A percentile compares a stretch with the other conserved stretches of the same genome.
These are phyloP conservation scores for Sesia bembeciformis DNA, from an alignment of 2,888 invertebrate genomes.

Conservation along the genomic window DNA sequence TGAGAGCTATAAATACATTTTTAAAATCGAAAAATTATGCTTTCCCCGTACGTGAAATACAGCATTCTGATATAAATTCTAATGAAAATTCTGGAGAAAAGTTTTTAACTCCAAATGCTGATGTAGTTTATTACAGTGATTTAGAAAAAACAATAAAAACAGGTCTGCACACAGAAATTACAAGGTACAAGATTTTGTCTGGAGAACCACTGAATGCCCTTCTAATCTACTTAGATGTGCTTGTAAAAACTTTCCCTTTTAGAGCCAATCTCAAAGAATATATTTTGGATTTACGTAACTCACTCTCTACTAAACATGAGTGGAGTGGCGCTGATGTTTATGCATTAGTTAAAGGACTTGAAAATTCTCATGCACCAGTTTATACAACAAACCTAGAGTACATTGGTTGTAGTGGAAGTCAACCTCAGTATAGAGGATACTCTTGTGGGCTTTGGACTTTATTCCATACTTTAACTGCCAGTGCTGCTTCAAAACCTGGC, in stretches of 20 bases:
- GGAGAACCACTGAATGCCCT: slow-evolving; percentile 84
- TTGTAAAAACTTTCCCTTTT: slow-evolving; percentile 87
- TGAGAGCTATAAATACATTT: slow-evolving; percentile 68
- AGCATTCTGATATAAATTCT: slow-evolving; percentile 15
- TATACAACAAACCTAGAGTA: slow-evolving; percentile 74
- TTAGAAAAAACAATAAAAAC: slow-evolving; percentile 90
- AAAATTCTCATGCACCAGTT: slow-evolving; percentile 71
- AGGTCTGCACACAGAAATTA: slow-evolving; percentile 88
- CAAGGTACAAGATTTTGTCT: slow-evolving; percentile 78
- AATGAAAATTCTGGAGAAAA: slow-evolving; percentile 21
- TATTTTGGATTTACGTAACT: slow-evolving; percentile 75
- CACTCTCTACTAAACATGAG: slow-evolving; percentile 54
- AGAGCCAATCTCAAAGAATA: slow-evolving; percentile 77
- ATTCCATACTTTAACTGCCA: slow-evolving; percentile 93
- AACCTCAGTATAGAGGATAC: slow-evolving; percentile 84
- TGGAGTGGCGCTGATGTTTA: slow-evolving; percentile 77
- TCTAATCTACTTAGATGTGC: slow-evolving; percentile 80
- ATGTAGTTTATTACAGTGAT: slow-evolving; percentile 88
- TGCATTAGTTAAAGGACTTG: slow-evolving; percentile 68
- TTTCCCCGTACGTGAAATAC: slow-evolving; percentile 36
- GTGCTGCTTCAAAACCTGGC: slow-evolving; percentile 73
- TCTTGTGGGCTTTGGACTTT: slow-evolving; percentile 96
- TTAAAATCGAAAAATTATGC: slow-evolving; percentile 61
- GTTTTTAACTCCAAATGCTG: slow-evolving; percentile 28
- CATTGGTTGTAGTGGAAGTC: slow-evolving; percentile 88